phyloP scores from a whole-genome alignment of 2,888 invertebrate species.

The Drosophila kambysellisi region DNA sequence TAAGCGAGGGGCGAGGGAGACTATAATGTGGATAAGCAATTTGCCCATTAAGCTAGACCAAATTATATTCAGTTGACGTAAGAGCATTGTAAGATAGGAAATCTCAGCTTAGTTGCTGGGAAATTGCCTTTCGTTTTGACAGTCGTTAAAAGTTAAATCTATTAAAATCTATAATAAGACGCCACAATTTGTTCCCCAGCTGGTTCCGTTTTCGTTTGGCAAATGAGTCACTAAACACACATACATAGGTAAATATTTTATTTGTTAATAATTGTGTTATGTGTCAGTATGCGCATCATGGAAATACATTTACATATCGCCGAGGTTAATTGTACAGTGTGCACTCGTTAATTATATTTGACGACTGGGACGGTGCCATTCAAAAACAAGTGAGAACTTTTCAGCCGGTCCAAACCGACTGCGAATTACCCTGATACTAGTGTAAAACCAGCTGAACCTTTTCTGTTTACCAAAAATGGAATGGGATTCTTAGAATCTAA shows the following conservation, averaged over 20 bases:
- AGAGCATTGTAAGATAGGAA: conserved; percentile 24
- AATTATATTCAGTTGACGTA: conserved; percentile 55
- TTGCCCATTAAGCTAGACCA: conserved; percentile 35
- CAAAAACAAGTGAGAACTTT: conserved; percentile 1
- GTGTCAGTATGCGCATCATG: conserved; percentile 21
- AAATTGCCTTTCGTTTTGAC: conserved; percentile 34
- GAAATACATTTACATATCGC: conserved; percentile 64
- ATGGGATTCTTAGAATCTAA: neutral
- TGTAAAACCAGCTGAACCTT: neutral
- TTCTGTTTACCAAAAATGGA: neutral
- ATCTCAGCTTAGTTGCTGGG: conserved; percentile 32
- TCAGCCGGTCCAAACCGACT: neutral
- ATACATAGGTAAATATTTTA: neutral
- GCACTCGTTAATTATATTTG: conserved; percentile 69
- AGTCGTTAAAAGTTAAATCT: conserved; percentile 14
- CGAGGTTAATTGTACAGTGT: conserved; percentile 72
- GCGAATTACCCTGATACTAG: neutral
- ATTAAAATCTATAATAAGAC: conserved; percentile 1
- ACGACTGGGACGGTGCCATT: conserved; percentile 44
- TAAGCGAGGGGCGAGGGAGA: neutral
- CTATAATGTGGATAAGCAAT: conserved; percentile 22
- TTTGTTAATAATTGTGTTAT: conserved; percentile 19
- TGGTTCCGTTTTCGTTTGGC: conserved; percentile 13
- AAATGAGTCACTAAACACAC: conserved; percentile 35
- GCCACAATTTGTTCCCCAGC: conserved; percentile 4